A percentile compares a stretch with the other conserved stretches of the same genome.
phyloP scores from a whole-genome alignment of 2,888 invertebrate genomes.

The Aphodius granarius region DNA sequence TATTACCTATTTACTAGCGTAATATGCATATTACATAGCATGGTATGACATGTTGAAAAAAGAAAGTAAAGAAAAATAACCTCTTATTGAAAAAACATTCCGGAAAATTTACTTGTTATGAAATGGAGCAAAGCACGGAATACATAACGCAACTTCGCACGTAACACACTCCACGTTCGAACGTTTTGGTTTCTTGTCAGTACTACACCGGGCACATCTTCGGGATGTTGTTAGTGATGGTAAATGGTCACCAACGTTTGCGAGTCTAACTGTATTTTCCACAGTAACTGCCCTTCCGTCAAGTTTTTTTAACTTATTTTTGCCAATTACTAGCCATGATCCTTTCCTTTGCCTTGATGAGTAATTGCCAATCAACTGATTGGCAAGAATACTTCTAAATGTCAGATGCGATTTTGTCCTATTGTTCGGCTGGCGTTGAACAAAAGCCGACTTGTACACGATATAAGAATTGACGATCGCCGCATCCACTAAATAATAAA shows the following conservation, averaged over 20 bases:
- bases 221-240: slow-evolving; percentile 17
- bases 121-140: no score
- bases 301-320: slow-evolving; percentile 15
- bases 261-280: slow-evolving; percentile 19
- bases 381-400: slow-evolving; percentile 15
- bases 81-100: no score
- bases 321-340: background rate
- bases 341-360: background rate
- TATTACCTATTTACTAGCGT: no score
- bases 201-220: slow-evolving; percentile 27
- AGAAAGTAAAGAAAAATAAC: no score
- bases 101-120: no score
- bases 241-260: slow-evolving; percentile 23
- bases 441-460: slow-evolving; percentile 10
- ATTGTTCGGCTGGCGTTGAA: background rate
- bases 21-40: no score
- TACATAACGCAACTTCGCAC: no score
- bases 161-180: no score
- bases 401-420: slow-evolving; percentile 5
- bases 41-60: no score
- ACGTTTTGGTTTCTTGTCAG: slow-evolving; percentile 20
- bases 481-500: slow-evolving; percentile 40
- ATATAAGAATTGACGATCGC: slow-evolving; percentile 37
- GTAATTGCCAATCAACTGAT: slow-evolving; percentile 7
- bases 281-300: slow-evolving; percentile 9